Percentiles rank a stretch among this genome's conserved stretches.
Evolutionary conservation across 1,140 invertebrate genomes (phyloP).

Genomic region (Elysia chlorotica): DNA sequence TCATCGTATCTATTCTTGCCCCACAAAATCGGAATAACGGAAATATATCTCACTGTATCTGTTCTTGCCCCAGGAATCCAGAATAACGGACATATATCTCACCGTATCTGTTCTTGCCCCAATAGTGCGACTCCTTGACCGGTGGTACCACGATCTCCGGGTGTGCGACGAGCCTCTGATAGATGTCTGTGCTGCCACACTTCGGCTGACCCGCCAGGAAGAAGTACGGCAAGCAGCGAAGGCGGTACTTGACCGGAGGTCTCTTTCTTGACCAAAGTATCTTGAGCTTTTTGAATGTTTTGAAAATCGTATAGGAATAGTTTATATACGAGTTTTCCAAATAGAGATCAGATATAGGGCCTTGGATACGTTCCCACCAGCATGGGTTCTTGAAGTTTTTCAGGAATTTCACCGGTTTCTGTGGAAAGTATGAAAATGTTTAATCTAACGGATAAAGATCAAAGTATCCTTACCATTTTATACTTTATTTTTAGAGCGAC

Average conservation of each 20-base stretch:
- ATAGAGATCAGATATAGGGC: background rate
- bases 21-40: no score
- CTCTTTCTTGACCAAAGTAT: background rate
- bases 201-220: constrained; percentile 53
- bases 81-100: no score
- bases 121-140: constrained; percentile 57
- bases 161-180: constrained; percentile 39
- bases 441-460: background rate
- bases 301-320: constrained; percentile 4
- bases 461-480: background rate
- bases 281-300: background rate
- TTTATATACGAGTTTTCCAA: background rate
- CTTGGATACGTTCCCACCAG: background rate
- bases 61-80: no score
- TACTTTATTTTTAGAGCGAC: no score
- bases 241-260: background rate
- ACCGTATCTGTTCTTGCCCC: constrained; percentile 53
- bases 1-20: no score
- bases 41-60: no score
- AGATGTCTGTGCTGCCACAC: constrained; percentile 54
- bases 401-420: constrained; percentile 13
- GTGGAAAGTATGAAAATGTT: background rate
- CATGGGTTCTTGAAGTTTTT: constrained; percentile 18
- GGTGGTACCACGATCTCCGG: constrained; percentile 42
- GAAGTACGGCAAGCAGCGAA: constrained; percentile 51